Evolutionary conservation across 2,113 vertebrate species (phyloP), one percentile per base, ranked within the genome.

Genomic region (Tetrao urogallus): DNA sequence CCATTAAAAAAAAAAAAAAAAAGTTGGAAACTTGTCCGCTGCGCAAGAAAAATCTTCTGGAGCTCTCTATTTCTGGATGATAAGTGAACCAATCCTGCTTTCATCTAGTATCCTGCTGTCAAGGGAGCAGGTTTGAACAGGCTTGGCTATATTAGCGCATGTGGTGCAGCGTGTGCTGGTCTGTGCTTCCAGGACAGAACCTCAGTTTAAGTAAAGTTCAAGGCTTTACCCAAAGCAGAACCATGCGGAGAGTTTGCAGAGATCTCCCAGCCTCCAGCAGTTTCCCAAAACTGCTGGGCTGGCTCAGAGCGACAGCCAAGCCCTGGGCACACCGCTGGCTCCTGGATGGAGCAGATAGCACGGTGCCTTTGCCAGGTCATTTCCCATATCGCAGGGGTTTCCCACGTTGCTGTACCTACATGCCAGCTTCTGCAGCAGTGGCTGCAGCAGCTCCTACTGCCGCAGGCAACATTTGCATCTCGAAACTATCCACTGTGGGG

Each of bases 61-160:
- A 91, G 43, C 36, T 89, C 78, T 93, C 82, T 83, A 3, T 56
- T 92, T 86, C 61, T 95, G 72, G 88, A 83, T 91, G 78, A 77
- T 78, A 91, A 90, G 34, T 86, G 73, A 92, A 89, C 34, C 66
- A 88, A 61, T 30, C 40, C 52, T 74, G 67, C 89, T 94, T 94
- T 96, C 87, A 91, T 85, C 79, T 87, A 80, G 47, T 81, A 93
- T 73, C 72, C 80, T 92, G 65, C 71, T 90, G 73, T 94, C 92
- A 93, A 89, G 82, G 36, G 54, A 91, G 72, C 61, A 40, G 52
- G 65, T 91, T 88, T 81, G 57, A 71, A 91, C 82, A 92, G 50
- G 69, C 65, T 82, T 61, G 34, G 64, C n/a, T 76, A 66, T 90
- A 90, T 84, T 43, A 79, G 66, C 34, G 50, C 38, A n/a, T 64